Percentiles rank a stretch among this genome's conserved stretches.
Conservation (phyloP, 2,888 invertebrate species). For the Meandrusa payeni region DNA sequence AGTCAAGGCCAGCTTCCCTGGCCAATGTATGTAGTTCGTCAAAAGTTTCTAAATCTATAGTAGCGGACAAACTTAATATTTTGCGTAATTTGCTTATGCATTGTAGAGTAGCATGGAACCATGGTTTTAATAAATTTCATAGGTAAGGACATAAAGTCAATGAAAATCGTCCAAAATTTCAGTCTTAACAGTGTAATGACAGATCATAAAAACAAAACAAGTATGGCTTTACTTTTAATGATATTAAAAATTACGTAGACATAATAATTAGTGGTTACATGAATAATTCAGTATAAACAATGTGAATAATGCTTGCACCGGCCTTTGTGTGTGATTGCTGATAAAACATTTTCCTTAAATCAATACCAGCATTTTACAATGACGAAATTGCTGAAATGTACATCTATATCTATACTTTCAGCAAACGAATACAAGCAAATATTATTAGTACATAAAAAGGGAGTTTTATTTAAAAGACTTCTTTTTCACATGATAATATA, state of each 20-base stretch:
- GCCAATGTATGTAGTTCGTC: too few species aligned
- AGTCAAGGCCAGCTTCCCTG: too few species aligned
- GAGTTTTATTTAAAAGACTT: slow-evolving; percentile 40
- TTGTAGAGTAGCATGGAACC: too few species aligned
- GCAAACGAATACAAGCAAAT: slow-evolving; percentile 57
- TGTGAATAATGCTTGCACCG: slow-evolving; percentile 66
- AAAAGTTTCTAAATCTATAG: too few species aligned
- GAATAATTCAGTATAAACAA: slow-evolving; percentile 76
- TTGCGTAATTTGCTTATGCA: too few species aligned
- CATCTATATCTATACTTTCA: slow-evolving; percentile 49
- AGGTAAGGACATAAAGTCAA: neutral
- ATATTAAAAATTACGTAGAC: slow-evolving; percentile 78
- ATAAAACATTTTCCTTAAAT: slow-evolving; percentile 60
- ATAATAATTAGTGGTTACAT: slow-evolving; percentile 79
- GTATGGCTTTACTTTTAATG: slow-evolving; percentile 62
- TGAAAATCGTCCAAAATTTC: slow-evolving; percentile 14
- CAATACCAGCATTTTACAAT: slow-evolving; percentile 49
- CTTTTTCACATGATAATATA: slow-evolving; percentile 60
- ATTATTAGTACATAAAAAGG: slow-evolving; percentile 56
- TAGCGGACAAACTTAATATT: too few species aligned
- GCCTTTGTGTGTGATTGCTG: slow-evolving; percentile 54
- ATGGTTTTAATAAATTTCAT: neutral
- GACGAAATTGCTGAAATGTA: slow-evolving; percentile 45
- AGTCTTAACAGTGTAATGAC: slow-evolving; percentile 18
- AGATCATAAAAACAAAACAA: slow-evolving; percentile 32